These are phyloP conservation scores for Amphilophus citrinellus DNA, from an alignment of 2,113 vertebrate species.

Conservation along the genomic window DNA sequence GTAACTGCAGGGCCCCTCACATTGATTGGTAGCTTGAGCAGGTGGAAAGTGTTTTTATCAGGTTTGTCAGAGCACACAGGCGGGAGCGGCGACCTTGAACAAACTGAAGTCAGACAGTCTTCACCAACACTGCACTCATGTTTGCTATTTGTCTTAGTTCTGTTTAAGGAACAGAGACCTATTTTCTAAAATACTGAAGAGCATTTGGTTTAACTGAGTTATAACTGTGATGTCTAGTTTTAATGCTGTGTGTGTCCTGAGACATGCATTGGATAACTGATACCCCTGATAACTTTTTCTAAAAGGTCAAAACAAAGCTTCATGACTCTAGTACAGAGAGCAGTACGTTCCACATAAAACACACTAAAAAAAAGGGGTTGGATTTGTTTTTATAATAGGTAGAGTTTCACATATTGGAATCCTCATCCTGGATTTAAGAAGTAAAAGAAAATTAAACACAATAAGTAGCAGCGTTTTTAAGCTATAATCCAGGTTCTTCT, in stretches of 20 bases:
- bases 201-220: not conserved
- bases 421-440: not conserved
- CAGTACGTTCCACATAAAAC: not conserved
- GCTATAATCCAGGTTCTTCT: not conserved
- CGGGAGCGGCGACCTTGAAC: conserved; percentile 14
- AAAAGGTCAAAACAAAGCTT: conserved; percentile 19
- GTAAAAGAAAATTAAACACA: not conserved
- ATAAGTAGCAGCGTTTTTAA: not conserved
- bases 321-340: rapidly evolving
- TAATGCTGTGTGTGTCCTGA: not conserved
- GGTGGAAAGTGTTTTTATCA: conserved; percentile 49
- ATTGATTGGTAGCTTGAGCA: conserved; percentile 29
- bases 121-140: not conserved
- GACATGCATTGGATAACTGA: not conserved
- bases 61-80: conserved; percentile 23
- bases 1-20: conserved; percentile 36
- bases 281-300: not conserved
- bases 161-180: not conserved
- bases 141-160: conserved; percentile 19
- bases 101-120: conserved; percentile 29
- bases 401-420: not conserved
- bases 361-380: not conserved
- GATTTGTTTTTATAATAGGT: not conserved
- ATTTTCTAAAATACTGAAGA: not conserved
- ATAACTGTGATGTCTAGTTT: not conserved